Evolutionary conservation across 2,797 vertebrate genomes (phyloP), one percentile per base, ranked within the genome.

Genomic region (Enoplosus armatus): DNA sequence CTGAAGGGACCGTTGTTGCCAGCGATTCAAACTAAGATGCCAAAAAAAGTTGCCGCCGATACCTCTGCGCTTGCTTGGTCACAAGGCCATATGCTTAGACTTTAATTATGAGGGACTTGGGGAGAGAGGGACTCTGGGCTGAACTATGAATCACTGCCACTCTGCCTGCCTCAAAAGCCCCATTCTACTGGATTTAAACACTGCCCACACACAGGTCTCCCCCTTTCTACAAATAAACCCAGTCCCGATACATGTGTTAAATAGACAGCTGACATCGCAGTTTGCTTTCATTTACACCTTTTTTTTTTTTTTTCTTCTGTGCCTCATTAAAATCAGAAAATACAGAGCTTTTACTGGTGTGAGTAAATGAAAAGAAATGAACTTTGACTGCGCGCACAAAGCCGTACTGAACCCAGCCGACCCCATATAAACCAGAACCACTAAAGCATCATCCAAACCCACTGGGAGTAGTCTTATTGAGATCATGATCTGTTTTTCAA

Each of bases 51-150:
- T 87, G n/a, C 45, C 51, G 86, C 77, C 60, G 77, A 84, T 90
- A 90, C 89, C 93, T 92, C 88, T 92, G 91, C 68, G 92, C 87
- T 92, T 67, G 83, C 63, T 35, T 83, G 93, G 91, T 91, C 94
- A 93, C 90, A 76, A 85, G 90, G 88, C 94, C 94, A 95, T 95
- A 95, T 95, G 94, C 86, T 92, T 85, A 82, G 47, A 74, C 89
- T 95, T 95, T 96, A 95, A 96, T 95, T 95, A 95, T 94, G 93
- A 94, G 93, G 94, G 94, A 94, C 92, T 94, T 93, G 79, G 95
- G 95, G 94, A 95, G 88, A 91, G 62, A 91, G 90, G 91, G 92
- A 93, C 91, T 91, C 53, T 85, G 92, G 79, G 93, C 67, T 79
- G 73, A 85, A 90, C 82, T 84, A 95, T 95, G 91, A 95, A 95